A percentile compares a stretch with the other conserved stretches of the same genome.
These are phyloP conservation scores for Sarcophaga subvicina DNA, from an alignment of 2,888 invertebrate genomes.

Conservation along the genomic window DNA sequence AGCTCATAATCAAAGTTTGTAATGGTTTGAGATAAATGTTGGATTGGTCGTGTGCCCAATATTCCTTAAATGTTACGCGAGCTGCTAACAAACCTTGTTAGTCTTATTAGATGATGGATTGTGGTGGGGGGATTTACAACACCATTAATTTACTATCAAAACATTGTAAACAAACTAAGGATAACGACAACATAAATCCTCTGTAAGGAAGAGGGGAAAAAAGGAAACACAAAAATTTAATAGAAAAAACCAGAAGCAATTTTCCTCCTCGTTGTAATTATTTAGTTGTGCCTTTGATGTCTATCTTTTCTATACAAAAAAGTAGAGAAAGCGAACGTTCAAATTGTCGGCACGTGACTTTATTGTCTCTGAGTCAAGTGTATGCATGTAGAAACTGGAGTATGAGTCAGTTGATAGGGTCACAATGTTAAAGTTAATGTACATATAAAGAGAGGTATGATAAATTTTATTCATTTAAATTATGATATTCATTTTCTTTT, in stretches of 20 bases:
- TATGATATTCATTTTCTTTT: conserved; percentile 72
- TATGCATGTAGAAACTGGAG: conserved; percentile 19
- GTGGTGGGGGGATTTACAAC: conserved; percentile 57
- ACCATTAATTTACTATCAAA: conserved; percentile 73
- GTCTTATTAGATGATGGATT: not conserved
- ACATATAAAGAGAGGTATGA: conserved; percentile 74
- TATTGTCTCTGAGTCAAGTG: conserved; percentile 69
- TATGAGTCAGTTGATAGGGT: not conserved
- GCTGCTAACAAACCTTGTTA: conserved; percentile 60
- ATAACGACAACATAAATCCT: conserved; percentile 56
- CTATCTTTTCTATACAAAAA: conserved; percentile 12
- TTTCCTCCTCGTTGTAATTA: conserved; percentile 42
- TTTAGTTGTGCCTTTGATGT: conserved; percentile 53
- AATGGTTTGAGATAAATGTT: not conserved
- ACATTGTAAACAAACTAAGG: conserved; percentile 63
- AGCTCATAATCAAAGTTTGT: not conserved
- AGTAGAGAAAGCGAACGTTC: conserved; percentile 72
- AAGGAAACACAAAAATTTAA: not conserved
- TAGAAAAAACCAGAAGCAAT: conserved; percentile 42
- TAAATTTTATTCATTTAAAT: conserved; percentile 79
- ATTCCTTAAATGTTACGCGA: not conserved
- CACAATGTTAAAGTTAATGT: conserved; percentile 72
- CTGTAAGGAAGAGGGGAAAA: not conserved
- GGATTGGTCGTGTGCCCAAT: conserved; percentile 65
- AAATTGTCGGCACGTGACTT: conserved; percentile 82